Evolutionary conservation across 2,797 vertebrate species (phyloP).

Genomic region (Syncerus caffer): DNA sequence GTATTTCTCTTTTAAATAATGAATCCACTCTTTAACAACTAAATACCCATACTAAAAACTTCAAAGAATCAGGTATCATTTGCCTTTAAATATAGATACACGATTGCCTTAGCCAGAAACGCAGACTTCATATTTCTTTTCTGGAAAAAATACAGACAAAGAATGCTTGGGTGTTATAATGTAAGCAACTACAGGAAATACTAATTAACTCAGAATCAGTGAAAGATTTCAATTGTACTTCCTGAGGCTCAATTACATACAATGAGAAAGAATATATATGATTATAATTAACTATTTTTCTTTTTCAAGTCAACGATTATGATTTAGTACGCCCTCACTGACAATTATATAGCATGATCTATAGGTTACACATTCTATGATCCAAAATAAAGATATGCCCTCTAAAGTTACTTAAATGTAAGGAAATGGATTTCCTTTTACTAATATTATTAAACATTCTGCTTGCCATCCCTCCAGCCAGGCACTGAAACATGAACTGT

Average conservation of each 20-base stretch:
- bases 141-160: neutral
- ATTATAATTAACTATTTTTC: conserved; percentile 15
- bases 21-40: neutral
- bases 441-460: conserved; percentile 8
- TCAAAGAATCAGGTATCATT: neutral
- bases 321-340: neutral
- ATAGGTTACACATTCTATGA: neutral
- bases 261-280: neutral
- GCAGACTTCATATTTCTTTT: neutral
- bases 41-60: neutral
- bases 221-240: neutral
- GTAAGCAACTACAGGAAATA: neutral
- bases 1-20: neutral
- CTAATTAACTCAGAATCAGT: neutral
- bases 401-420: neutral
- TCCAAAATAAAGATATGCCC: conserved; percentile 26
- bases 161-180: neutral
- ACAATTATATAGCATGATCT: neutral
- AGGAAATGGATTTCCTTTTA: conserved; percentile 18
- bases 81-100: neutral
- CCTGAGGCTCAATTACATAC: neutral
- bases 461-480: neutral
- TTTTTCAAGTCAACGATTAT: neutral
- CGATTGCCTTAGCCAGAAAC: neutral
- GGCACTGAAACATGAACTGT: neutral